Percentiles rank a stretch among this genome's conserved stretches.
Conservation (phyloP, 2,113 vertebrate genomes). For the Ahaetulla prasina region DNA sequence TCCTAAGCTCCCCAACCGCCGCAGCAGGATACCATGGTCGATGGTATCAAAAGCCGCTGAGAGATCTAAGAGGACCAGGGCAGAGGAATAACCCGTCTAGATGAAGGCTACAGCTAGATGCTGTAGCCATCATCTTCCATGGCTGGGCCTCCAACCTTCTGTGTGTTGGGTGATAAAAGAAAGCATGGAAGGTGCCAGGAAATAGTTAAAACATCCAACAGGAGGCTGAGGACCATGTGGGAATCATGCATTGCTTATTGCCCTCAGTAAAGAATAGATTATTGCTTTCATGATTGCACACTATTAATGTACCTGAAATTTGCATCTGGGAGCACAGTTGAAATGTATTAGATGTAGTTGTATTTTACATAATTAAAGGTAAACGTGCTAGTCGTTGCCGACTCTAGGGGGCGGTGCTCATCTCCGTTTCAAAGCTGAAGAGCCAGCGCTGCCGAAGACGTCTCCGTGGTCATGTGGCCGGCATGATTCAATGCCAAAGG, state of each 20-base stretch:
- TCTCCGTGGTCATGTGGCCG: no score
- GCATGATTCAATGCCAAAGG: no score
- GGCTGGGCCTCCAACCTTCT: background rate
- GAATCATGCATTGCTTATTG: background rate
- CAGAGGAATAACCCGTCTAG: no score
- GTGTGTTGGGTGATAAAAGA: background rate
- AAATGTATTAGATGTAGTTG: background rate
- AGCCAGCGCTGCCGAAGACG: no score
- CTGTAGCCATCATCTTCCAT: background rate
- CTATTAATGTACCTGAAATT: background rate
- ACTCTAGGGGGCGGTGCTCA: no score
- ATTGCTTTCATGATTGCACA: background rate
- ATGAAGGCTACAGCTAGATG: no score
- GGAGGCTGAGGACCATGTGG: background rate
- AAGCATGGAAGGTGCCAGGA: background rate
- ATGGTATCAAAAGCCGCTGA: no score
- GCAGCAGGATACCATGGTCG: no score
- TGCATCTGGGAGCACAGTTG: background rate
- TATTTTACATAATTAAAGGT: background rate
- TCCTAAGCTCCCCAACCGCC: no score
- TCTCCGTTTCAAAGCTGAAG: no score
- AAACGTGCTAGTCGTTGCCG: no score
- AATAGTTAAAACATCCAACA: background rate
- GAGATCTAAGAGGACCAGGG: no score
- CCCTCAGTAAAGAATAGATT: background rate